Percentiles rank a stretch among this genome's conserved stretches.
phyloP scores from a whole-genome alignment of 2,113 vertebrate species.

The Pterocles burchelli region DNA sequence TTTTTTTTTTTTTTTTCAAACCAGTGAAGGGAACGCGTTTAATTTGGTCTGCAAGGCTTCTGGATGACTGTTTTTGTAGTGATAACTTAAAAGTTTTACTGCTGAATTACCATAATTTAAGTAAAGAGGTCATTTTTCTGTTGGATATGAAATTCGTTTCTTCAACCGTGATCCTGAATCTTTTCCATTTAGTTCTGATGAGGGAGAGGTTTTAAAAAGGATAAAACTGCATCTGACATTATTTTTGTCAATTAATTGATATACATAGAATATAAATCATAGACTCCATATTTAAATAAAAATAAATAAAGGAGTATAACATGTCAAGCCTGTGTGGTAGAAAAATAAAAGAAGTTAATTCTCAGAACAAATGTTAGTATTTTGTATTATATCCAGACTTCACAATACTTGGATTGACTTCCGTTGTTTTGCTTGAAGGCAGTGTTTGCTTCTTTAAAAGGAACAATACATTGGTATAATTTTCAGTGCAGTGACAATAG shows the following conservation, averaged over 20 bases:
- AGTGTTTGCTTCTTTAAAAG: slow-evolving; percentile 5
- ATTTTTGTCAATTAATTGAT: not conserved
- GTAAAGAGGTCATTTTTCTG: not conserved
- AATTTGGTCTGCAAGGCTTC: not conserved
- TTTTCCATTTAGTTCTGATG: not conserved
- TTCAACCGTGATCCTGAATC: not conserved
- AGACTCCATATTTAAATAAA: not conserved
- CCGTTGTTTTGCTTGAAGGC: slow-evolving; percentile 1
- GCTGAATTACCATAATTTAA: not conserved
- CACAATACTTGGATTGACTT: slow-evolving; percentile 30
- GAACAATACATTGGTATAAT: slow-evolving; percentile 1
- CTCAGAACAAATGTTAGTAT: slow-evolving; percentile 22
- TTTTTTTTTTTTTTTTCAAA: not conserved
- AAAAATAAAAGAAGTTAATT: slow-evolving; percentile 36
- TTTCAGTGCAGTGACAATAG: slow-evolving; percentile 16
- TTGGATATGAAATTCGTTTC: not conserved
- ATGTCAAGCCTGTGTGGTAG: not conserved
- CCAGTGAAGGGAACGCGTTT: not conserved
- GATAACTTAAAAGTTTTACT: not conserved
- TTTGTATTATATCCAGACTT: slow-evolving; percentile 34
- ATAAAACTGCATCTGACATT: accelerated
- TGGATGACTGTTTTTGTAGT: not conserved
- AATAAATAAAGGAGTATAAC: not conserved
- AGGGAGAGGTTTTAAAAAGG: not conserved
- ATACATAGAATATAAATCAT: not conserved